Evolutionary conservation across 2,113 vertebrate genomes (phyloP).

Genomic region (Mus pahari): DNA sequence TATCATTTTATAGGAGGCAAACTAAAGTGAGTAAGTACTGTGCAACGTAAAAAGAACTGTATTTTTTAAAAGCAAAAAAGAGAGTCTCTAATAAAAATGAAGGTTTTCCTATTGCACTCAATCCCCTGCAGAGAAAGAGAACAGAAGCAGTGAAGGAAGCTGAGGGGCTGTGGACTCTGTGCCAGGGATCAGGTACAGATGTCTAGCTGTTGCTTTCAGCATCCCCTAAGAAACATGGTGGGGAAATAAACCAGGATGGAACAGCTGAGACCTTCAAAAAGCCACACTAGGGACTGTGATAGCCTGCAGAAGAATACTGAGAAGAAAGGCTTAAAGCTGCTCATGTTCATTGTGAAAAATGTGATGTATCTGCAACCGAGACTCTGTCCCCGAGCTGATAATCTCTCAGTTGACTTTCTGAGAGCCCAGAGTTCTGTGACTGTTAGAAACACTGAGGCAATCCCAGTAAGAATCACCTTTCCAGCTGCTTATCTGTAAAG

Average conservation of each 20-base stretch:
- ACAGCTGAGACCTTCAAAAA: background rate
- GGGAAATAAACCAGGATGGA: background rate
- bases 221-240: background rate
- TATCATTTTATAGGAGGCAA: conserved; percentile 70
- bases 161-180: accelerated
- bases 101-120: conserved; percentile 49
- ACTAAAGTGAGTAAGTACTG: conserved; percentile 69
- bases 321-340: background rate
- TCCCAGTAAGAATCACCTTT: background rate
- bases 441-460: background rate
- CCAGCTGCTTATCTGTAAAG: background rate
- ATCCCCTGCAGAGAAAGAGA: conserved; percentile 47
- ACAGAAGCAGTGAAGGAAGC: background rate
- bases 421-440: background rate
- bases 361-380: background rate
- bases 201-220: background rate
- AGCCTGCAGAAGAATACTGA: background rate
- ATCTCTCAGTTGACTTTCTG: background rate
- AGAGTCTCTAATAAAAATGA: conserved; percentile 71
- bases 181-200: background rate
- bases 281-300: background rate
- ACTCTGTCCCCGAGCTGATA: background rate
- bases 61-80: conserved; percentile 76
- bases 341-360: background rate
- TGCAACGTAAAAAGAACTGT: conserved; percentile 74